Evolutionary conservation across 2,113 vertebrate genomes (phyloP).

Genomic region (Nesoenas mayeri): DNA sequence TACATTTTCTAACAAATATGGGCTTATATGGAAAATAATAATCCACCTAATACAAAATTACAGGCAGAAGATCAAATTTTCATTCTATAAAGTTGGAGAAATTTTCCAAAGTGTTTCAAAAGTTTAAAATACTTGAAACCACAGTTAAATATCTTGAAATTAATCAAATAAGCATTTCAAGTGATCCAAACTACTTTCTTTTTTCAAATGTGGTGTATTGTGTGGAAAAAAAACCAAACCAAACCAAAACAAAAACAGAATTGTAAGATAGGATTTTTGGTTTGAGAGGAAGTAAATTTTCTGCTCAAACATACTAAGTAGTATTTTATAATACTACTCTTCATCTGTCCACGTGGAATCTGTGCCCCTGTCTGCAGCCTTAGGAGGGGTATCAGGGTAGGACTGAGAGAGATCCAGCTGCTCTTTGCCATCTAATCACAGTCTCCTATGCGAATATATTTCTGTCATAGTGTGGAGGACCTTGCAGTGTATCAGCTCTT

Average conservation of each 20-base stretch:
- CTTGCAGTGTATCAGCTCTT: neutral
- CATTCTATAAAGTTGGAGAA: neutral
- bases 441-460: neutral
- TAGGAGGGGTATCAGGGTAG: accelerated
- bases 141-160: neutral
- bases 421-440: neutral
- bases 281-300: neutral
- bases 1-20: neutral
- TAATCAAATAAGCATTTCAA: neutral
- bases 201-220: accelerated
- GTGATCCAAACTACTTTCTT: neutral
- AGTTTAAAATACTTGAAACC: neutral
- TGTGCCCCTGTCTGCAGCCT: neutral
- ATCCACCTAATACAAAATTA: neutral
- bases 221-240: neutral
- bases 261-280: neutral
- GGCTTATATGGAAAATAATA: neutral
- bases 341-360: accelerated
- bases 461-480: neutral
- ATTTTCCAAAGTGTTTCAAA: neutral
- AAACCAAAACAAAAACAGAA: neutral
- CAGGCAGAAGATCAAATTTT: neutral
- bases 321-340: neutral
- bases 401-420: neutral
- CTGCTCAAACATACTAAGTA: neutral